phyloP scores from a whole-genome alignment of 2,113 vertebrate species.

The Lophura nycthemera region DNA sequence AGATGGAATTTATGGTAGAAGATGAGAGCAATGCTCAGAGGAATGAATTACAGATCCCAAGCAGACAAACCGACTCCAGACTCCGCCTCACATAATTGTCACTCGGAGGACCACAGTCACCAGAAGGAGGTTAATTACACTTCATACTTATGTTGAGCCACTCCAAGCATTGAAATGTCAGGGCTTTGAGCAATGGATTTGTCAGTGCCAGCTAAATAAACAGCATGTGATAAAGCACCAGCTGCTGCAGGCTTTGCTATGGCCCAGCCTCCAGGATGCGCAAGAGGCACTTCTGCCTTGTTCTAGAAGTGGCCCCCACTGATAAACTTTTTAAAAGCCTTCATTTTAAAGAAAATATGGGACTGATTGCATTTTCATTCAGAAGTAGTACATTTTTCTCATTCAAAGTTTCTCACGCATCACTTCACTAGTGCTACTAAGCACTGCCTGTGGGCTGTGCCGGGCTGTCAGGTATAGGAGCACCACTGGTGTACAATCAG shows the following conservation, averaged over 20 bases:
- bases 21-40: neutral
- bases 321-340: neutral
- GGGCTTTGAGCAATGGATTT: neutral
- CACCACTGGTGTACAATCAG: fast-evolving
- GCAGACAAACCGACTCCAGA: constrained; percentile 25
- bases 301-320: neutral
- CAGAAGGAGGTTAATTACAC: neutral
- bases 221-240: fast-evolving
- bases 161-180: neutral
- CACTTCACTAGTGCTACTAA: neutral
- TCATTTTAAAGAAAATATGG: neutral
- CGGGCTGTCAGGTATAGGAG: neutral
- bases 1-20: neutral
- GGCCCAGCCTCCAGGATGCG: fast-evolving
- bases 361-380: neutral
- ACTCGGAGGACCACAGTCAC: neutral
- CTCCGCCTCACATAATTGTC: neutral
- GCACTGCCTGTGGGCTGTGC: fast-evolving
- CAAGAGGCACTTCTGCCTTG: fast-evolving
- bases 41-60: neutral
- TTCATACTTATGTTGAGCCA: neutral
- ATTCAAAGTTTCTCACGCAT: neutral
- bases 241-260: neutral
- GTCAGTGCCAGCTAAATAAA: neutral
- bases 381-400: neutral